These are phyloP conservation scores for Pica pica DNA, from an alignment of 2,113 vertebrate genomes.

Conservation along the genomic window DNA sequence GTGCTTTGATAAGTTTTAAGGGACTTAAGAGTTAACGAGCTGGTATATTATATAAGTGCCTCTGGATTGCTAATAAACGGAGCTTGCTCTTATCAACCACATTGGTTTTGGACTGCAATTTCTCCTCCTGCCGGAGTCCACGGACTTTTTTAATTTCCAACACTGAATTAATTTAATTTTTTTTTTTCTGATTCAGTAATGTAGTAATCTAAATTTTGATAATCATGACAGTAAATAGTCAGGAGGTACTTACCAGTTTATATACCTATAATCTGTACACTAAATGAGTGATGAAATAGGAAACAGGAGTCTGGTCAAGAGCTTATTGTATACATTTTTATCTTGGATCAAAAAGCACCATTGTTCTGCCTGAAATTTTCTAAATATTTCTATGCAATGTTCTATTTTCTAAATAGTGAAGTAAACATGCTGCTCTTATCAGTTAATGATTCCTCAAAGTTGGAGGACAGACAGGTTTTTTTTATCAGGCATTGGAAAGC, in stretches of 20 bases:
- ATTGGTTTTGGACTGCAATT: no score
- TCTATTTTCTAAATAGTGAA: background rate
- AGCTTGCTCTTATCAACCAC: no score
- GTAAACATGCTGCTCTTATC: background rate
- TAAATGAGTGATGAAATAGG: background rate
- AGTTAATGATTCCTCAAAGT: background rate
- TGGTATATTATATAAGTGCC: no score
- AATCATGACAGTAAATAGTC: background rate
- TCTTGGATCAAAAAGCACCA: background rate
- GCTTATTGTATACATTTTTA: background rate
- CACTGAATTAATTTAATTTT: background rate
- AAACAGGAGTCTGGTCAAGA: background rate
- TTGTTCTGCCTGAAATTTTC: background rate
- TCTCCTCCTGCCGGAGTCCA: no score
- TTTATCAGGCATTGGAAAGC: background rate
- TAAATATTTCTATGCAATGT: background rate
- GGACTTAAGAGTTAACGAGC: no score
- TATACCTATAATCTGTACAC: background rate
- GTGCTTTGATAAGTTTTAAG: no score
- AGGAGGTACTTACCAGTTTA: background rate
- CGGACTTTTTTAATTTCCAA: no score
- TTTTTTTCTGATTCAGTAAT: background rate
- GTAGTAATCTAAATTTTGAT: background rate
- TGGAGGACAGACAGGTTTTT: background rate
- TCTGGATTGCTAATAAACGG: no score